phyloP scores from a whole-genome alignment of 2,888 invertebrate species.

The Agriopis marginaria region DNA sequence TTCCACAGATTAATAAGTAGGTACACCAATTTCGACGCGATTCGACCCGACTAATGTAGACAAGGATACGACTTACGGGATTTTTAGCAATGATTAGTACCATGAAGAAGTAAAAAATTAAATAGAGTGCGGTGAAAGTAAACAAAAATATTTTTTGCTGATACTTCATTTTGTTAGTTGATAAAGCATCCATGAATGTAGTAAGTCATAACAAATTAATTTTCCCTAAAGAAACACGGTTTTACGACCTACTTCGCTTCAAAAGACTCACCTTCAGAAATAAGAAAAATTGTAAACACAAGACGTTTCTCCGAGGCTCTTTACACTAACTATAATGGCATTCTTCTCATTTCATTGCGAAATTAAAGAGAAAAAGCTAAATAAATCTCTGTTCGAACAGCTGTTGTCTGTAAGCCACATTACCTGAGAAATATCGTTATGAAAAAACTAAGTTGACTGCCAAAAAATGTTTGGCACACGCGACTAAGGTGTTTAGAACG shows the following conservation, averaged over 20 bases:
- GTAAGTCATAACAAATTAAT: slow-evolving; percentile 45
- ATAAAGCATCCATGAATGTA: slow-evolving; percentile 28
- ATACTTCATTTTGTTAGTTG: slow-evolving; percentile 1
- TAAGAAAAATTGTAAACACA: slow-evolving; percentile 43
- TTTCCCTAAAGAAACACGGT: slow-evolving; percentile 28
- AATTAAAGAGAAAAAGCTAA: slow-evolving; percentile 47
- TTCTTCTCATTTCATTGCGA: slow-evolving; percentile 54
- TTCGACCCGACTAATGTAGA: too few relatives aligned
- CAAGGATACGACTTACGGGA: too few relatives aligned
- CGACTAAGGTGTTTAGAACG: slow-evolving; percentile 59
- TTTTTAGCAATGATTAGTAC: too few relatives aligned
- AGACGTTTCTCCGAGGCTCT: slow-evolving; percentile 33
- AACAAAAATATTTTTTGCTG: background rate
- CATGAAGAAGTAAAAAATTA: background rate
- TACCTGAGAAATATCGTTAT: slow-evolving; percentile 67
- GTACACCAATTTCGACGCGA: too few relatives aligned
- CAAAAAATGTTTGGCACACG: slow-evolving; percentile 50
- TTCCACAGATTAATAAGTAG: too few relatives aligned
- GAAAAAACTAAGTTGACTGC: slow-evolving; percentile 48
- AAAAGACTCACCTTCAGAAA: slow-evolving; percentile 41
- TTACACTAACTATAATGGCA: slow-evolving; percentile 54
- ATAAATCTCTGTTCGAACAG: slow-evolving; percentile 54
- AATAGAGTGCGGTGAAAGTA: background rate
- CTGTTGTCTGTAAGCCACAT: slow-evolving; percentile 62
- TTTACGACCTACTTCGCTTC: slow-evolving; percentile 39